Conservation (phyloP, 2,888 invertebrate species). For the Sarcophaga subvicina region DNA sequence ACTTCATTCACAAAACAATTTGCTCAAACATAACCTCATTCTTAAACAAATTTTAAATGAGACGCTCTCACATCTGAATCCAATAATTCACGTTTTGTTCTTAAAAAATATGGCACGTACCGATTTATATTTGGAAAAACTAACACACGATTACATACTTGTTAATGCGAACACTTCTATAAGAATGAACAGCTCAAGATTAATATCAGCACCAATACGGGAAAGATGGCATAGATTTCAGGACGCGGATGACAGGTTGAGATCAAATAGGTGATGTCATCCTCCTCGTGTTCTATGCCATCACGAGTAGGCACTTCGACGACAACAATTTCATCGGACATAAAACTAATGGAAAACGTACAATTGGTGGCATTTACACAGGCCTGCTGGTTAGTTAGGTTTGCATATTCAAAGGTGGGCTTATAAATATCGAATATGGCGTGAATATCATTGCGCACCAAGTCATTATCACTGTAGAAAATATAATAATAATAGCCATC, state of each 20-base stretch:
- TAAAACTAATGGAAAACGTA: conserved; percentile 87
- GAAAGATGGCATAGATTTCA: conserved; percentile 90
- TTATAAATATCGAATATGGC: conserved; percentile 93
- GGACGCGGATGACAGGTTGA: conserved; percentile 92
- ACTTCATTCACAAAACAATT: too few relatives aligned
- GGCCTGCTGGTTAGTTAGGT: conserved; percentile 81
- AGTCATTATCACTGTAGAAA: conserved; percentile 93
- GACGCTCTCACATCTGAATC: too few relatives aligned
- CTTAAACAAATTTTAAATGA: too few relatives aligned
- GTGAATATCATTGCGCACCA: conserved; percentile 90
- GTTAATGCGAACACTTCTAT: conserved; percentile 79
- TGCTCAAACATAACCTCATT: too few relatives aligned
- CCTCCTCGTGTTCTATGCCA: conserved; percentile 89
- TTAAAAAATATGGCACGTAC: conserved; percentile 6
- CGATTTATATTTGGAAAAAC: neutral
- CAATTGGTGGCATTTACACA: conserved; percentile 91
- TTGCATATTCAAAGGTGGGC: conserved; percentile 90
- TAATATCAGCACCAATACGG: conserved; percentile 88
- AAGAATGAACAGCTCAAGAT: conserved; percentile 92
- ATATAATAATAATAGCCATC: conserved; percentile 95
- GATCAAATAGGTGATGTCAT: conserved; percentile 87
- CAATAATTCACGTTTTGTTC: neutral
- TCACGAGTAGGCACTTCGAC: conserved; percentile 92
- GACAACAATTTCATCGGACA: conserved; percentile 90
- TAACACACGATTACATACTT: neutral